These are phyloP conservation scores for Mystacornis crossleyi DNA, from an alignment of 2,113 vertebrate genomes.

Conservation along the genomic window DNA sequence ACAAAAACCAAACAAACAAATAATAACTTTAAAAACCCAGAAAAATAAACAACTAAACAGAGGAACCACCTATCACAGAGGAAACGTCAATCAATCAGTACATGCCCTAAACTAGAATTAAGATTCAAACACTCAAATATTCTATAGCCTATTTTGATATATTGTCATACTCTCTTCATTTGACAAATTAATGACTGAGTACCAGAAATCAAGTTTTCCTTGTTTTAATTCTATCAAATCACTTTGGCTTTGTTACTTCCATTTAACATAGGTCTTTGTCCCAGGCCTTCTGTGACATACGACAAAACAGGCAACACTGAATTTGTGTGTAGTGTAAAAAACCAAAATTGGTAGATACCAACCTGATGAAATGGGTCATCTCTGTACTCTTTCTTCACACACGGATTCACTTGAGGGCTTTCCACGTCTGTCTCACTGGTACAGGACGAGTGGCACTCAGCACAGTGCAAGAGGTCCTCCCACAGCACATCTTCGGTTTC, in stretches of 20 bases:
- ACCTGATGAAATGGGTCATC: conserved; percentile 99
- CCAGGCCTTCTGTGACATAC: not conserved
- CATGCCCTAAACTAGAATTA: not conserved
- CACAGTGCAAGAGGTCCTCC: conserved; percentile 96
- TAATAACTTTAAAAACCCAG: not conserved
- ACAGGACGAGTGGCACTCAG: conserved; percentile 94
- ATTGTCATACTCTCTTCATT: not conserved
- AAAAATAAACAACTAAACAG: not conserved
- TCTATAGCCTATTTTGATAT: not conserved
- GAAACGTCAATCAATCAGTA: not conserved
- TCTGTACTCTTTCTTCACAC: conserved; percentile 91
- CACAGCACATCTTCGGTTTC: conserved; percentile 97
- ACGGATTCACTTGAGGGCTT: conserved; percentile 81
- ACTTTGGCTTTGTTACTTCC: not conserved
- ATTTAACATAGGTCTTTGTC: not conserved
- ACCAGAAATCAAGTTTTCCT: not conserved
- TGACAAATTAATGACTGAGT: not conserved
- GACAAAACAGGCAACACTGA: not conserved
- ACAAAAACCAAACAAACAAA: rapidly evolving
- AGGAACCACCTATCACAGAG: not conserved
- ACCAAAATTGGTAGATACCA: not conserved
- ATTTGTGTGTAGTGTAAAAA: not conserved
- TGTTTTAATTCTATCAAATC: not conserved
- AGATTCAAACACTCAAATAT: not conserved
- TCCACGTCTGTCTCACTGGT: conserved; percentile 94